Evolutionary conservation across 2,797 vertebrate species (phyloP), one percentile per base, ranked within the genome.

Genomic region (Lagorchestes hirsutus): DNA sequence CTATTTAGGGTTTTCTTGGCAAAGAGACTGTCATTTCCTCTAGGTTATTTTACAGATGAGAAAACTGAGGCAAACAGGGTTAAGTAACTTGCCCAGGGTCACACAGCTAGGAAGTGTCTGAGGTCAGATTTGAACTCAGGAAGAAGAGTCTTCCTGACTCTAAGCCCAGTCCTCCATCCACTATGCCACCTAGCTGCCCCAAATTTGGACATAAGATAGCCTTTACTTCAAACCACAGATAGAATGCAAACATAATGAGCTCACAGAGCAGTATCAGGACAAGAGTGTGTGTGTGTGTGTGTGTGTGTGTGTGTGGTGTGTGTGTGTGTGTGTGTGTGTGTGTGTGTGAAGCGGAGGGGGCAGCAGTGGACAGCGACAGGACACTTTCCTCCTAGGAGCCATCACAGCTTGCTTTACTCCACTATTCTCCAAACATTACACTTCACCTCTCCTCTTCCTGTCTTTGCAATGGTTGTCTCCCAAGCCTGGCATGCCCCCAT

Each of bases 31-130:
- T 14, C 12, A 34, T 67, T 67, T 67, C 59, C 59, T 94, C 54
- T 54, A 94, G 91, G 90, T 46, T 54, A 56, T 40, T 58, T 67
- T 62, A 55, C 31, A 54, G 52, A 54, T 34, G 55, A 94, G 40
- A 54, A 96, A 74, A 67, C 34, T 12, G 90, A 95, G 62, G 52
- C 40, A 52, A 52, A 52, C 52, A 18, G 74, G 11, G 94, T 55
- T 55, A 93, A 92, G 87, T 55, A 54, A 96, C 29, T 96, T 90
- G 34, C 27, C 87, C 57, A 52, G 27, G 50, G 24, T 93, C 90
- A 87, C 55, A 50, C 5, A 92, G 92, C 93, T 31, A 54, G 74
- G 58, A 54, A 92, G 91, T 50, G 52, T 93, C 90, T 82, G 52
- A 58, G 74, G 54, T 90, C 46, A 55, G 93, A 58, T 54, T 54